Percentiles rank a stretch among this genome's conserved stretches.
Conservation (phyloP, 2,113 vertebrate species). For the Gavialis gangeticus region DNA sequence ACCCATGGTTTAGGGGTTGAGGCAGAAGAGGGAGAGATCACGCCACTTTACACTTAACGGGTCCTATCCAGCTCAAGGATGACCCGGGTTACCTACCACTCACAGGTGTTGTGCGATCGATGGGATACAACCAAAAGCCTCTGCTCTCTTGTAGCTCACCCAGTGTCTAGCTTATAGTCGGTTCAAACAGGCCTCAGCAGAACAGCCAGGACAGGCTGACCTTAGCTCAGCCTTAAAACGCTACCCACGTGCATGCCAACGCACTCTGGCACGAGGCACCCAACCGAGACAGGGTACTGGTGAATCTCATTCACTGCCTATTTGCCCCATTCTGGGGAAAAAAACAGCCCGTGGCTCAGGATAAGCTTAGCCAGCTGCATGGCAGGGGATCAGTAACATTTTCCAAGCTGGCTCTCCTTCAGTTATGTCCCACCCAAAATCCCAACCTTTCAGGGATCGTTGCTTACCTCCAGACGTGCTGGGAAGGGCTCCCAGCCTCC, state of each 20-base stretch:
- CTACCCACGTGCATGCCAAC: not conserved
- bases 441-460: too few relatives aligned
- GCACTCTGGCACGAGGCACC: not conserved
- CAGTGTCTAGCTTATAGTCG: not conserved
- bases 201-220: too few relatives aligned
- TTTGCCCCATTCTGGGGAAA: not conserved
- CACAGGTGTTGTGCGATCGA: not conserved
- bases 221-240: not conserved
- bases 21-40: not conserved
- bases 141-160: not conserved
- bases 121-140: not conserved
- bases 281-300: not conserved
- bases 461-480: too few relatives aligned
- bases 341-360: not conserved
- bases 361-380: not conserved
- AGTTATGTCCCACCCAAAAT: not conserved
- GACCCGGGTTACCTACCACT: not conserved
- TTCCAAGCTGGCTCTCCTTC: not conserved
- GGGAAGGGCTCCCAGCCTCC: not conserved
- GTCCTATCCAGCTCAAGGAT: not conserved
- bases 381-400: not conserved
- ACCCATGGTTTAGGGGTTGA: too few relatives aligned
- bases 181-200: not conserved
- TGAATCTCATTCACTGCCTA: not conserved
- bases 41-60: not conserved